A percentile compares a stretch with the other conserved stretches of the same genome.
These are phyloP conservation scores for Eolophus roseicapilla DNA, from an alignment of 2,113 vertebrate genomes.

Conservation along the genomic window DNA sequence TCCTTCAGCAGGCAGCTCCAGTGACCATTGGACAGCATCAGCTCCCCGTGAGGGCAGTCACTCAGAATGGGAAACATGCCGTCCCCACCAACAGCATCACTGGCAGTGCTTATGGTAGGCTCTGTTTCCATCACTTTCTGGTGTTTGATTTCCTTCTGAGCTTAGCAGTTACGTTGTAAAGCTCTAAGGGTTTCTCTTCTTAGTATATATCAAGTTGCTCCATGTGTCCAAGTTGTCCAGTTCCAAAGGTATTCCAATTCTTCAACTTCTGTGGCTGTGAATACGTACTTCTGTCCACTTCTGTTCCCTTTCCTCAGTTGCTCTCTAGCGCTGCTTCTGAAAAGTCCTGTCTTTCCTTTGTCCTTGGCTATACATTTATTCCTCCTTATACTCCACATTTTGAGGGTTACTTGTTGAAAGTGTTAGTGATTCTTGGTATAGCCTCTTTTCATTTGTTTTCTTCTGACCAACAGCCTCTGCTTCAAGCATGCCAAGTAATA, in stretches of 20 bases:
- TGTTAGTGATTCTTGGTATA: not conserved
- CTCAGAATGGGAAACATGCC: slow-evolving; percentile 92
- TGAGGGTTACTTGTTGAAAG: not conserved
- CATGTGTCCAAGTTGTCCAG: not conserved
- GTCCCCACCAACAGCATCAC: slow-evolving; percentile 80
- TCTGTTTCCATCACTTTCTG: not conserved
- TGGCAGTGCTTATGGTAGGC: slow-evolving; percentile 82
- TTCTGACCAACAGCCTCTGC: not conserved
- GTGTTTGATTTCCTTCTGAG: not conserved
- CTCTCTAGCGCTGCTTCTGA: not conserved
- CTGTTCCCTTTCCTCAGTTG: not conserved
- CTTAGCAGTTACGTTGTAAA: not conserved
- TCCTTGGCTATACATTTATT: not conserved
- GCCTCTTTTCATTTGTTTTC: slow-evolving; percentile 1
- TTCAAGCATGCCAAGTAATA: slow-evolving; percentile 2
- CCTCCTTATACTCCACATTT: not conserved
- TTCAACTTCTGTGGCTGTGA: not conserved
- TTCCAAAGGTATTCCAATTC: not conserved
- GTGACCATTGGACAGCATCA: slow-evolving; percentile 87
- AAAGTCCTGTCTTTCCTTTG: not conserved
- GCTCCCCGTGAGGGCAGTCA: slow-evolving; percentile 86
- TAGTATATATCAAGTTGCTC: not conserved
- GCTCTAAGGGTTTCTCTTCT: not conserved
- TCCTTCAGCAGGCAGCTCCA: slow-evolving; percentile 81
- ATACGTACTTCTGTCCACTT: not conserved